phyloP scores from a whole-genome alignment of 2,888 invertebrate genomes.

The Hylaea fasciaria region DNA sequence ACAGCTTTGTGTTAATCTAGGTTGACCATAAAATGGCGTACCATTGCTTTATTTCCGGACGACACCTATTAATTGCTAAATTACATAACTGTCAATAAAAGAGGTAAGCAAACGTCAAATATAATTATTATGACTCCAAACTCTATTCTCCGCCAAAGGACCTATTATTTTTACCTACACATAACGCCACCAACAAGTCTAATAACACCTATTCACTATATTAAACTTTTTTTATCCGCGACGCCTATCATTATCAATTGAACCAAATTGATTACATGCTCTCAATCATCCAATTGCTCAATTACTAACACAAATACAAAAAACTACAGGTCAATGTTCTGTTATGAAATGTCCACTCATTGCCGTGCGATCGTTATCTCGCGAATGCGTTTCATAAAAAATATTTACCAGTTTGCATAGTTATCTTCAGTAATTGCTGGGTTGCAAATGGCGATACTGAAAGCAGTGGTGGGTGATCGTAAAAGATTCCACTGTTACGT shows the following conservation, averaged over 20 bases:
- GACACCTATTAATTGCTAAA: no score
- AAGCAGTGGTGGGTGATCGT: not conserved
- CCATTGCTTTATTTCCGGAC: no score
- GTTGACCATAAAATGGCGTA: no score
- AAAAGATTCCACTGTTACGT: slow-evolving; percentile 8
- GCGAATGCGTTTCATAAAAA: slow-evolving; percentile 23
- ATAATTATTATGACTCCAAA: no score
- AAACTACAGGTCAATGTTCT: slow-evolving; percentile 32
- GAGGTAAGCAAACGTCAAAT: not conserved
- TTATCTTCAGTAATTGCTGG: slow-evolving; percentile 25
- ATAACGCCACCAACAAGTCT: slow-evolving; percentile 1
- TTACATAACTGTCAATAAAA: no score
- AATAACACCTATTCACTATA: slow-evolving; percentile 4
- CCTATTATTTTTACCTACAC: not conserved
- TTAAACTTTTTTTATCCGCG: slow-evolving; percentile 26
- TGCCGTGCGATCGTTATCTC: slow-evolving; percentile 27
- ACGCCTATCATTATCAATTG: slow-evolving; percentile 30
- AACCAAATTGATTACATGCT: slow-evolving; percentile 40
- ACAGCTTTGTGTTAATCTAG: no score
- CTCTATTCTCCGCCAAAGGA: no score
- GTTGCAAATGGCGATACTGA: slow-evolving; percentile 22
- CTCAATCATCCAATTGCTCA: slow-evolving; percentile 41
- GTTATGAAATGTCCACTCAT: slow-evolving; percentile 29
- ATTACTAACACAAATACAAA: slow-evolving; percentile 26
- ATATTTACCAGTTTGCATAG: slow-evolving; percentile 5